Percentiles rank a stretch among this genome's conserved stretches.
phyloP scores from a whole-genome alignment of 1,140 invertebrate genomes.

The Meloidogyne hapla region DNA sequence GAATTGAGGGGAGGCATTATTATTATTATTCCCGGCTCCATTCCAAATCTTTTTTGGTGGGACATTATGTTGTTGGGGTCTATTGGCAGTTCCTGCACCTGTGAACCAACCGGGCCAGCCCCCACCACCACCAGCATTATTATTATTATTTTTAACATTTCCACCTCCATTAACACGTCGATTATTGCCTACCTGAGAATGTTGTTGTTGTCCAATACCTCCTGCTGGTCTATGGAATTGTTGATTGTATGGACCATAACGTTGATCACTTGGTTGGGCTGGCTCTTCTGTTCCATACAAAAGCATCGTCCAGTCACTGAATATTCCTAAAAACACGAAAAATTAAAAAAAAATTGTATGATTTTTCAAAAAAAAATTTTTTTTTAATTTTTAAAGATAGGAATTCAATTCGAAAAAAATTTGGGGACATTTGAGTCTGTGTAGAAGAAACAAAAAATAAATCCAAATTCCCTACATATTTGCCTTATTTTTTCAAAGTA shows the following conservation, averaged over 20 bases:
- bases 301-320: conserved; percentile 61
- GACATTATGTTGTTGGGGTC: neutral
- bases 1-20: conserved; percentile 8
- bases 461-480: too few species aligned
- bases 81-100: neutral
- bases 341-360: conserved; percentile 7
- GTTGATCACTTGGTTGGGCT: conserved; percentile 56
- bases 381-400: neutral
- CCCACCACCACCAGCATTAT: neutral
- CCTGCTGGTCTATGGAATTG: neutral
- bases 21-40: conserved; percentile 4
- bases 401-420: too few species aligned
- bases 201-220: conserved; percentile 9
- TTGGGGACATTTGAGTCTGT: neutral
- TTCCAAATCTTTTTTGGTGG: conserved; percentile 1
- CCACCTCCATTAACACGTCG: conserved; percentile 9
- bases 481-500: too few species aligned
- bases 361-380: too few species aligned
- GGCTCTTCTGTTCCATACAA: conserved; percentile 61
- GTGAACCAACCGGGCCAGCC: neutral
- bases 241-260: conserved; percentile 31
- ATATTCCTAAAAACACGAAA: conserved; percentile 50
- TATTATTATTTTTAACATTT: neutral
- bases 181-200: conserved; percentile 26
- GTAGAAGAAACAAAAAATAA: neutral